Conservation (phyloP, 2,888 invertebrate species). For the Heliconius hortense region DNA sequence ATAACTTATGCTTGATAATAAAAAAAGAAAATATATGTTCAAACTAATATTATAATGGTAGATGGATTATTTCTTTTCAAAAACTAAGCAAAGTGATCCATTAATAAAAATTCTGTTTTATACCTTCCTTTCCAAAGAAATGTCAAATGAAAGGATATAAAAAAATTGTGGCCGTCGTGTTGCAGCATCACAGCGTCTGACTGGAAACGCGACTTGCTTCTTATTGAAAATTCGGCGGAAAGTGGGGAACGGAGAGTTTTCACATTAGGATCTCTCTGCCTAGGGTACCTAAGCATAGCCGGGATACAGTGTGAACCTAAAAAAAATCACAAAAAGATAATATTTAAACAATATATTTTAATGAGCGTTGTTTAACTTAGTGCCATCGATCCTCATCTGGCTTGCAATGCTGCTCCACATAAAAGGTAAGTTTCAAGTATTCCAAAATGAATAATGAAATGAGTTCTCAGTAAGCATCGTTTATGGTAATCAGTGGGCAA, state of each 20-base stretch:
- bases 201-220: no score
- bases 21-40: no score
- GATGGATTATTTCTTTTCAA: no score
- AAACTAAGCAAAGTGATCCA: no score
- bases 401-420: constrained; percentile 23
- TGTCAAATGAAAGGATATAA: no score
- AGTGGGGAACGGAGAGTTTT: background rate
- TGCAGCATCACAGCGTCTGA: no score
- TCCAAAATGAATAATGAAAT: constrained; percentile 49
- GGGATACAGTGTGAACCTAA: background rate
- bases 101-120: no score
- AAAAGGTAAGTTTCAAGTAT: constrained; percentile 45
- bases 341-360: constrained; percentile 7
- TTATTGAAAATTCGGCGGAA: background rate
- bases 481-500: constrained; percentile 42
- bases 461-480: constrained; percentile 44
- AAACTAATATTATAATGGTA: no score
- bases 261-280: background rate
- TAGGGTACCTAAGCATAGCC: background rate
- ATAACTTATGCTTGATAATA: no score
- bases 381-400: constrained; percentile 24
- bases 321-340: background rate
- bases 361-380: background rate
- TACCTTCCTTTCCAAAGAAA: no score
- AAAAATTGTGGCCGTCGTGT: no score